Evolutionary conservation across 2,797 vertebrate species (phyloP).

Genomic region (Bradypodion pumilum): DNA sequence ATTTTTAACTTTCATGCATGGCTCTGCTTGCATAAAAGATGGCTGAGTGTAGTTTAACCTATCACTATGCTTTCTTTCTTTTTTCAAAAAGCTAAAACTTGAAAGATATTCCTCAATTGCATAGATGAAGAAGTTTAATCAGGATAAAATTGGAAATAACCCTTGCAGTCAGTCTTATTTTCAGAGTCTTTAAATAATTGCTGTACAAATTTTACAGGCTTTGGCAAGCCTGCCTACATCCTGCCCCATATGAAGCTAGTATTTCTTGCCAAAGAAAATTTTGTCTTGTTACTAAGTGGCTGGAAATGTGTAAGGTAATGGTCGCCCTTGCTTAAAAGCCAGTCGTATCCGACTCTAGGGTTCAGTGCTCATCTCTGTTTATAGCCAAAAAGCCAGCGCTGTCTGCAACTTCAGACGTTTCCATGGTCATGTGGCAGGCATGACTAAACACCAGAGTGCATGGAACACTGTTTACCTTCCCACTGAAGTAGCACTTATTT

Average conservation of each 20-base stretch:
- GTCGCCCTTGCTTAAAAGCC: too few species aligned
- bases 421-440: too few species aligned
- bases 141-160: not conserved
- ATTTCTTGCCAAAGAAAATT: not conserved
- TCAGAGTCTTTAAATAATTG: not conserved
- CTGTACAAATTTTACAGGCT: not conserved
- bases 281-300: not conserved
- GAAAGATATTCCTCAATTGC: too few species aligned
- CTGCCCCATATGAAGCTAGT: not conserved
- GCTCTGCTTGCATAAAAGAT: not conserved
- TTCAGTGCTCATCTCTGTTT: too few species aligned
- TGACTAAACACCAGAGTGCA: too few species aligned
- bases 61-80: not conserved
- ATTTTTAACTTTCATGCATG: conserved; percentile 21
- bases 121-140: not conserved
- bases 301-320: not conserved
- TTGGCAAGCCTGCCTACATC: not conserved
- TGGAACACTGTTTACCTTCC: too few species aligned
- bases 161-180: not conserved
- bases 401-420: too few species aligned
- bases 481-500: too few species aligned
- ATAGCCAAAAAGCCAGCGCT: too few species aligned
- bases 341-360: too few species aligned
- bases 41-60: not conserved
- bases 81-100: not conserved